Evolutionary conservation across 2,113 vertebrate genomes (phyloP).

Genomic region (Brachirus orientalis): DNA sequence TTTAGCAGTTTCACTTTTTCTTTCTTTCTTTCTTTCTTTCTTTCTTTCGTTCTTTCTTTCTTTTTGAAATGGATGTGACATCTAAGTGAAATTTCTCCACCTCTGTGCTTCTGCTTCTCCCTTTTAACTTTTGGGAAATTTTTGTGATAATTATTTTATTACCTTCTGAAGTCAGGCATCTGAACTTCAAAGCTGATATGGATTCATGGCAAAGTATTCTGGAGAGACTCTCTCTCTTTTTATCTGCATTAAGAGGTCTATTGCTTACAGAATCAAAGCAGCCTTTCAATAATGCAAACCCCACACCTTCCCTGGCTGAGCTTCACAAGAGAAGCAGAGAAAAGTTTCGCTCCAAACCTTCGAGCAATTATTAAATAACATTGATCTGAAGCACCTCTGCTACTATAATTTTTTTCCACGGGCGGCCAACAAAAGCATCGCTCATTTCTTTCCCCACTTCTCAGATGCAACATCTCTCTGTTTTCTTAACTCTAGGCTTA

Average conservation of each 20-base stretch:
- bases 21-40: not conserved
- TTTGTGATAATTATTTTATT: conserved; percentile 68
- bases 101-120: conserved; percentile 45
- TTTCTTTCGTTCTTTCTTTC: not conserved
- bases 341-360: conserved; percentile 24
- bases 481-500: not conserved
- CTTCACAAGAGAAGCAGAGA: conserved; percentile 17
- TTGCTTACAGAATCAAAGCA: conserved; percentile 64
- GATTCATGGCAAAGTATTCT: conserved; percentile 47
- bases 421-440: not conserved
- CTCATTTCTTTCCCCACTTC: not conserved
- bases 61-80: conserved; percentile 39
- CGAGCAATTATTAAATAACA: conserved; percentile 33
- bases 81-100: conserved; percentile 35
- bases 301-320: conserved; percentile 37
- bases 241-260: conserved; percentile 53
- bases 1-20: conserved; percentile 12
- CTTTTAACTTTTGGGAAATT: conserved; percentile 56
- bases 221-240: conserved; percentile 15
- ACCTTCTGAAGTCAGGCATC: conserved; percentile 56
- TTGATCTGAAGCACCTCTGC: conserved; percentile 7
- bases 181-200: conserved; percentile 66
- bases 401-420: conserved; percentile 1
- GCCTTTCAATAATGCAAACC: conserved; percentile 64
- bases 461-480: conserved; percentile 3